Evolutionary conservation across 30 jellyfish, hydroid and myxozoan species (phyloP).

Genomic region (Rhopilema esculentum): DNA sequence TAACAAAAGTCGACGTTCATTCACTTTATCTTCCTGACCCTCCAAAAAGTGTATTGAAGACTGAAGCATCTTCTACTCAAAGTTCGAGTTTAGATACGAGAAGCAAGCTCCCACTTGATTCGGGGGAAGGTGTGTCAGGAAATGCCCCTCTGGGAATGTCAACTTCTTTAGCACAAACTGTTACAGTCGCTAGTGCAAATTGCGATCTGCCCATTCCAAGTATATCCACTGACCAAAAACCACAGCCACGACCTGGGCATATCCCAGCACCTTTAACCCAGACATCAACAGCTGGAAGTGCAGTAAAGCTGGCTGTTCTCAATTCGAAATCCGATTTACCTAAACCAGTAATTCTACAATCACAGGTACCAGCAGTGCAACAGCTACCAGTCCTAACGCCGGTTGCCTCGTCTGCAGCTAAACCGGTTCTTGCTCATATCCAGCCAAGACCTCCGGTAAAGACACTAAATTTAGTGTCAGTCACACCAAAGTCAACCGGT

Average conservation of each 20-base stretch:
- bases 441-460: constrained; percentile 33
- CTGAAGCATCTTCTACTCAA: background rate
- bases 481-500: background rate
- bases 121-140: too few relatives aligned
- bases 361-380: constrained; percentile 13
- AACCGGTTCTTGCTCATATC: constrained; percentile 51
- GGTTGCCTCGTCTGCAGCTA: constrained; percentile 7
- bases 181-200: constrained; percentile 32
- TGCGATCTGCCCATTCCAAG: constrained; percentile 1
- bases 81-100: background rate
- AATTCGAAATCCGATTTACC: background rate
- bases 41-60: background rate
- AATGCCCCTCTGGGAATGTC: too few relatives aligned
- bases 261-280: background rate
- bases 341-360: constrained; percentile 10
- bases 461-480: constrained; percentile 8
- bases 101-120: too few relatives aligned
- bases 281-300: background rate
- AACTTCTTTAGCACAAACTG: background rate
- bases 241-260: background rate
- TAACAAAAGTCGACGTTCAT: constrained; percentile 17
- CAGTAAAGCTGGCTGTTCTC: constrained; percentile 2
- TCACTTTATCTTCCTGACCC: background rate
- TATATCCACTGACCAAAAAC: constrained; percentile 15
- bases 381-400: constrained; percentile 55